Percentiles rank a stretch among this genome's conserved stretches.
phyloP scores from a whole-genome alignment of 2,888 invertebrate species.

The Machimus rusticus region DNA sequence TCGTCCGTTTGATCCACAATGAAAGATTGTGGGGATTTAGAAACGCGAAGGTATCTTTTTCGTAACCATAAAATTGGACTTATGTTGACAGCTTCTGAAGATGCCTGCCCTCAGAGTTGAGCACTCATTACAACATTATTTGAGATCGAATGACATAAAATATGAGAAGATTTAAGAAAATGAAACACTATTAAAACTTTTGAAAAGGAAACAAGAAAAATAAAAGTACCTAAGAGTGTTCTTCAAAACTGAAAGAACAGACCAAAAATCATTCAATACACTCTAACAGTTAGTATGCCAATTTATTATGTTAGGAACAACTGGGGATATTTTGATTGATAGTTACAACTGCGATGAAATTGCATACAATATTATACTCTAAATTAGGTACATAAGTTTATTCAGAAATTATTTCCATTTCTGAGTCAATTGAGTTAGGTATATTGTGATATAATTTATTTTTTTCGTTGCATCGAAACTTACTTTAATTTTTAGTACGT shows the following conservation, averaged over 20 bases:
- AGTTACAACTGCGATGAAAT: background rate
- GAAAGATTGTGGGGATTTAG: constrained; percentile 44
- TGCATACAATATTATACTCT: background rate
- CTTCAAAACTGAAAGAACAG: background rate
- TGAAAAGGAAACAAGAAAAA: background rate
- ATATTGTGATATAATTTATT: background rate
- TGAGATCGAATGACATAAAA: background rate
- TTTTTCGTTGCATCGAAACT: background rate
- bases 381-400: background rate
- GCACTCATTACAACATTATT: background rate
- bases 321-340: background rate
- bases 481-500: background rate
- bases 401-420: background rate
- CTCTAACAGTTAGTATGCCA: background rate
- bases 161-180: background rate
- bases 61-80: constrained; percentile 34
- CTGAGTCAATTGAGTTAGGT: background rate
- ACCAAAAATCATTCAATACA: background rate
- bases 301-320: background rate
- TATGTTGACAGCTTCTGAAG: constrained; percentile 23
- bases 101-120: background rate
- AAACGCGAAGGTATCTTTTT: constrained; percentile 12
- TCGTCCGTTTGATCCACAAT: constrained; percentile 44
- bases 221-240: too few species aligned
- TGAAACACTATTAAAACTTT: background rate